Evolutionary conservation across 2,888 invertebrate genomes (phyloP).

Genomic region (Apoderus coryli): DNA sequence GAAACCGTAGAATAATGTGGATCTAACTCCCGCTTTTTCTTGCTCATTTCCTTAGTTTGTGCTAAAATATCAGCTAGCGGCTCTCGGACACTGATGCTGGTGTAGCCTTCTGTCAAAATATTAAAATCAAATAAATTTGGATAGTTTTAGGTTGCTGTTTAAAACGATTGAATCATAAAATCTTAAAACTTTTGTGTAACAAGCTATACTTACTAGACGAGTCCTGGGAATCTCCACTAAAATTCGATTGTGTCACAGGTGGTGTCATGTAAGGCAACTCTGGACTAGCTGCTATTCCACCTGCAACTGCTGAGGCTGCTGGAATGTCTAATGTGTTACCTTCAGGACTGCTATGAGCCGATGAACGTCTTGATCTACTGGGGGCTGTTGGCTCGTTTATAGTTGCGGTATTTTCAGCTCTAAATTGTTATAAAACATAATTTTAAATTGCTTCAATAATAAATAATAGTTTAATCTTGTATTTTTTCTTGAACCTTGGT

Average conservation of each 20-base stretch:
- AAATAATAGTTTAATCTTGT: no score
- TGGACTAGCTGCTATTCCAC: slow-evolving; percentile 72
- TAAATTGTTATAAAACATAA: no score
- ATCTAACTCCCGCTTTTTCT: slow-evolving; percentile 35
- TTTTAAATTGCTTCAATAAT: no score
- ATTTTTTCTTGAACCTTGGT: no score
- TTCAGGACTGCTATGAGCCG: slow-evolving; percentile 35
- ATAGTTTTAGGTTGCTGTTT: neutral
- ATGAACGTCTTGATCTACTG: slow-evolving; percentile 36
- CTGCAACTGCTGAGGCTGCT: slow-evolving; percentile 77
- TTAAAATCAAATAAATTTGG: slow-evolving; percentile 9
- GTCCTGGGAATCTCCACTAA: slow-evolving; percentile 84
- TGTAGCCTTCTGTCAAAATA: slow-evolving; percentile 71
- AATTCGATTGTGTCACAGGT: slow-evolving; percentile 48
- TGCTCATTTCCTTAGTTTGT: slow-evolving; percentile 39
- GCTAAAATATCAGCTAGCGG: slow-evolving; percentile 68
- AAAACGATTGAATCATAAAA: neutral
- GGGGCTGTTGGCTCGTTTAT: slow-evolving; percentile 33
- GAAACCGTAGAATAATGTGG: slow-evolving; percentile 83
- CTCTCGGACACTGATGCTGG: slow-evolving; percentile 81
- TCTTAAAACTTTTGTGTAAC: neutral
- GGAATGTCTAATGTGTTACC: slow-evolving; percentile 51
- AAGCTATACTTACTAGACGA: slow-evolving; percentile 50
- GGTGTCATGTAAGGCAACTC: slow-evolving; percentile 84
- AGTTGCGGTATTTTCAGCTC: slow-evolving; percentile 16